Evolutionary conservation across 1,140 invertebrate genomes (phyloP), one percentile per base, ranked within the genome.

Genomic region (Sweltsa coloradensis): DNA sequence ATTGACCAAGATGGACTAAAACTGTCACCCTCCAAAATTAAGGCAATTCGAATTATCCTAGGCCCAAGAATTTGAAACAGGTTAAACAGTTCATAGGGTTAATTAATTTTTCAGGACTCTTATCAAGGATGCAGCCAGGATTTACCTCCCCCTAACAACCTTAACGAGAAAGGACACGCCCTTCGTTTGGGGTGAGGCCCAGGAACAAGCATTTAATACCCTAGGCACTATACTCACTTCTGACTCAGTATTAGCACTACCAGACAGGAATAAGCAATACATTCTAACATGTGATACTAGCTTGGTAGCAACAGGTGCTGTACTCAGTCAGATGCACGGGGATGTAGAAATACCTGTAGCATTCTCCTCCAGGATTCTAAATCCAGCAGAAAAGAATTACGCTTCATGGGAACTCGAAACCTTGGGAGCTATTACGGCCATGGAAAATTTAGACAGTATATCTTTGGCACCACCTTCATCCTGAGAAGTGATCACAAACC

Each of bases 331-430:
- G 49, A 18, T 42, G 13, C 37, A 55, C 18, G 43, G 21, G 11
- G 21, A 39, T 3, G 14, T 23, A 1, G 24, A 48, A 13, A 4
- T 49, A 47, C 57, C 45, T 14, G 49, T 67, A 18, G 57, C 57
- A 11, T 71, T 66, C 55, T 63, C 61, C 9, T 65, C 65, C 47
- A 40, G 62, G 31, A 53, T 49, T 7, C 46, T 72, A 11, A 57
- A 43, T 34, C 42, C 47, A 16, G 47, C 55, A 9, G 68, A 70
- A 58, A 51, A 31, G 40, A 62, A 63, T 24, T 72, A 65, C 34
- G 49, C 45, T 3, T 59, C 57, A 3, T 62, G 59, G 1, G 63
- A 72, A 39, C 14, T 11, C 11, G 36, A 39, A 18, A 18, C 21
- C 14, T 1, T 39, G 1, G 36, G 14, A 11, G 21, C 3, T 9